Evolutionary conservation across 1,140 invertebrate genomes (phyloP).

Genomic region (Orius laevigatus): DNA sequence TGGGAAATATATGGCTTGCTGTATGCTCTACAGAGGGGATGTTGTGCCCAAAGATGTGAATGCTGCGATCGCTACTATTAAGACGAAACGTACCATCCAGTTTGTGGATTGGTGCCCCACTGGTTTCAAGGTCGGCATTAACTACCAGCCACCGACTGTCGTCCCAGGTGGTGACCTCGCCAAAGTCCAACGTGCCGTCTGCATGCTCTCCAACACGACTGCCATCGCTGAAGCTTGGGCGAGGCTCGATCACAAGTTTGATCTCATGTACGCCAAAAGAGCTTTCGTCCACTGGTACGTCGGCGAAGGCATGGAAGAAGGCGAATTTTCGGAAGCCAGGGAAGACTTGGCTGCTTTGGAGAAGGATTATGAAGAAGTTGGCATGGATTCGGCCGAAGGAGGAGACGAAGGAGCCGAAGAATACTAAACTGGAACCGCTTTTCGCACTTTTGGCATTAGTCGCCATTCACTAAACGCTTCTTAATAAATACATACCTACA

Average conservation of each 20-base stretch:
- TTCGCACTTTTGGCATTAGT: too few relatives aligned
- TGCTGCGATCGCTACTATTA: constrained; percentile 53
- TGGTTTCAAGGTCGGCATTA: constrained; percentile 64
- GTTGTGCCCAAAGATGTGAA: constrained; percentile 51
- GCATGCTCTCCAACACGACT: constrained; percentile 47
- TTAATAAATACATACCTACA: too few relatives aligned
- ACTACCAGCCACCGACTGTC: constrained; percentile 66
- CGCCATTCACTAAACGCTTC: too few relatives aligned
- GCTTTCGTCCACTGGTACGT: constrained; percentile 66
- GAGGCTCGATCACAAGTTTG: constrained; percentile 56
- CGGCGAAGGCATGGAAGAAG: constrained; percentile 61
- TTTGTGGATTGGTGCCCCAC: constrained; percentile 63
- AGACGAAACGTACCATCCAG: constrained; percentile 43
- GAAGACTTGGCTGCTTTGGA: constrained; percentile 57
- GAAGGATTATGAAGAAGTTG: constrained; percentile 47
- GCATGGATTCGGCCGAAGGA: constrained; percentile 42
- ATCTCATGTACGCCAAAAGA: constrained; percentile 63
- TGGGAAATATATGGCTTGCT: constrained; percentile 75
- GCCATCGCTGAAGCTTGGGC: constrained; percentile 70
- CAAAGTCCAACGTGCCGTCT: constrained; percentile 66
- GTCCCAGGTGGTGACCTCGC: constrained; percentile 64
- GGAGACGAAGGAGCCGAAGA: constrained; percentile 55
- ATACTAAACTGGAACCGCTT: constrained; percentile 16
- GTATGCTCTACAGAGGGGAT: constrained; percentile 60
- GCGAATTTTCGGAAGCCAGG: constrained; percentile 56